Base-by-base conservation (phyloP, 1,140 invertebrate genomes). In the Drosophila auraria region DNA sequence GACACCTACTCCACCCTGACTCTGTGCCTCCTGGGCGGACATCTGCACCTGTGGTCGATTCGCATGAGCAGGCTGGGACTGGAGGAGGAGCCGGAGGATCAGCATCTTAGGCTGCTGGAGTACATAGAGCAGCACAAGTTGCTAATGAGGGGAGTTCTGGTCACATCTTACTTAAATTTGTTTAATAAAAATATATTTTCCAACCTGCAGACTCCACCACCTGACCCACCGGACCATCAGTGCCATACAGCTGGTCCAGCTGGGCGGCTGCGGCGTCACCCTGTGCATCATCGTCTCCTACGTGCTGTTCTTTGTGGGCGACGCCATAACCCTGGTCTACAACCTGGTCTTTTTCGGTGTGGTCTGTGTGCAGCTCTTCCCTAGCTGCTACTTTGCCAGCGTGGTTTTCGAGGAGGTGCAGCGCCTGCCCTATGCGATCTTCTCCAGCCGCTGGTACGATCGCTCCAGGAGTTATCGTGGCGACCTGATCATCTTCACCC, bases 341-440 rank as follows among this genome's bases (percentile, higher is more conserved):
- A 74, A 92, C 59, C 9, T 61, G 0, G 23, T 78, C 1, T 80
- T 72, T 14, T 57, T 91, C 40, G 38, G 33, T 0, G 77, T 90
- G 8, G 56, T 87, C 25, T 79, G 69, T 40, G 38, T 91, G 12
- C 83, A 92, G 45, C 51, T 92, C 4, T 92, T 86, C 66, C 87
- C 91, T 15, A 78, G 73, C 53, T 92, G 91, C 45, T 92, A 89
- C 25, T 92, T 72, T 17, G 83, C 83, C 63, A 92, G 83, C 33
- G 54, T 76, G 5, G 63, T 92, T 20, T 69, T 64, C 7, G 65
- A 73, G 49, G 78, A 92, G 58, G 23, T 75, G 12, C 27, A 77
- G 3, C 14, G 51, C 2, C 30, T 92, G 23, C 63, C 81, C 0
- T 80, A 92, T 51, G 81, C 91, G 8, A 78, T 92, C n/a, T 92